phyloP scores from a whole-genome alignment of 2,888 invertebrate species.

The Cremastinae sp. region DNA sequence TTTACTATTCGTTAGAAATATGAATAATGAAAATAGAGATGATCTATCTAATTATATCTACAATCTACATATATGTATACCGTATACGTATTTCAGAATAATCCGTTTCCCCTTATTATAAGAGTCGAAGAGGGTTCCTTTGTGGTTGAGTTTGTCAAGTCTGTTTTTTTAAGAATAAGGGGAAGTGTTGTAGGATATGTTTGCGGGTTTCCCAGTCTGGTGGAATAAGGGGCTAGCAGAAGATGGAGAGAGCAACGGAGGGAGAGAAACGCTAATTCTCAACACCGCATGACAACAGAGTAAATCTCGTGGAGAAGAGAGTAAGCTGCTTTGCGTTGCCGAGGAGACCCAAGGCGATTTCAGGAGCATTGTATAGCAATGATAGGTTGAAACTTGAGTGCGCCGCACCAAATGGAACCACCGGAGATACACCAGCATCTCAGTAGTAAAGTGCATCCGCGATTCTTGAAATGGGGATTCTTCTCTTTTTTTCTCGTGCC shows the following conservation, averaged over 20 bases:
- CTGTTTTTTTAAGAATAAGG: constrained; percentile 1
- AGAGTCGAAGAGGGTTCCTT: too few species aligned
- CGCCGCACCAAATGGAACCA: constrained; percentile 25
- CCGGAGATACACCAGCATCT: constrained; percentile 50
- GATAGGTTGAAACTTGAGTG: constrained; percentile 46
- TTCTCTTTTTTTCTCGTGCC: constrained; percentile 36
- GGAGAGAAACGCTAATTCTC: constrained; percentile 55
- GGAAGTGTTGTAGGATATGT: constrained; percentile 43
- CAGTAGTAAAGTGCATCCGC: constrained; percentile 58
- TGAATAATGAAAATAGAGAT: too few species aligned
- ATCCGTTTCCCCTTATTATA: too few species aligned
- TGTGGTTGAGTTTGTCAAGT: too few species aligned
- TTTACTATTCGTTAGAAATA: too few species aligned
- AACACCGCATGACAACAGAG: constrained; percentile 53
- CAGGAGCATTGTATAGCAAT: constrained; percentile 59
- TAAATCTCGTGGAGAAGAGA: constrained; percentile 60
- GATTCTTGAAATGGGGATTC: constrained; percentile 50
- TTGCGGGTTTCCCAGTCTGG: constrained; percentile 38
- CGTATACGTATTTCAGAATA: too few species aligned
- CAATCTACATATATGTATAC: too few species aligned
- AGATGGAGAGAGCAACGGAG: constrained; percentile 14
- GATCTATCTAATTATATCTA: too few species aligned
- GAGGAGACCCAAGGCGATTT: constrained; percentile 51
- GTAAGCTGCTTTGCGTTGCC: constrained; percentile 58
- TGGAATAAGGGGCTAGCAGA: constrained; percentile 6